Base-by-base conservation (phyloP, 2,888 invertebrate species). In the Drosophila tanythrix region DNA sequence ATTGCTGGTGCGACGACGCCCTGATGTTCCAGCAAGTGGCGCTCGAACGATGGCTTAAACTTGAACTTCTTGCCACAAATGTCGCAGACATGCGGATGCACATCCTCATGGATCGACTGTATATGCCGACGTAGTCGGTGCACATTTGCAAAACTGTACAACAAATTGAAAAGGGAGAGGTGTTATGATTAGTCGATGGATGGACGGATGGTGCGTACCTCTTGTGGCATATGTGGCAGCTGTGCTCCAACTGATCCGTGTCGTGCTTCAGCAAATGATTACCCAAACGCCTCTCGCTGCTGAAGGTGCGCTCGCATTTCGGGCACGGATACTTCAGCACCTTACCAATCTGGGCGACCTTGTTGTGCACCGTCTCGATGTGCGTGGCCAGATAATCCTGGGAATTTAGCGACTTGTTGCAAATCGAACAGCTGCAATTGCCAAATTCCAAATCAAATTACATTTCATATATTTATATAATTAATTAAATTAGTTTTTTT, bases 21-120 rank as follows among this genome's bases (percentile, higher is more conserved):
- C 61, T 91, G 90, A 63, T 91, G 91, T 63, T 90, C 88, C 46
- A 84, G 76, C 64, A 90, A 52, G 48, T 92, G 91, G 0, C 83
- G 83, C 43, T 91, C 90, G 46, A 92, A 92, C 11, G 91, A 89
- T 1, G 89, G 89, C 65, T 92, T 92, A 21, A 89, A 92, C 63
- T 92, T 92, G 46, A 91, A 92, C 65, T 90, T 86, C 35, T 90
- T 91, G 55, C 91, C 91, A 58, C 91, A 92, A 38, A 90, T 88
- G 50, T 92, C 92, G 68, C 91, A 92, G 60, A 92, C 80, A 70
- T 91, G 91, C 3, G 85, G 88, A 55, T 83, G 81, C 51, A 86
- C 53, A 63, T 91, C 88, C 67, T 91, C 91, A 69, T 92, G 91
- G 76, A 91, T 89, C 27, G 88, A 90, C 40, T 88, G 87, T 21